Conservation (phyloP, 2,113 vertebrate genomes). For the Hippolais icterina region DNA sequence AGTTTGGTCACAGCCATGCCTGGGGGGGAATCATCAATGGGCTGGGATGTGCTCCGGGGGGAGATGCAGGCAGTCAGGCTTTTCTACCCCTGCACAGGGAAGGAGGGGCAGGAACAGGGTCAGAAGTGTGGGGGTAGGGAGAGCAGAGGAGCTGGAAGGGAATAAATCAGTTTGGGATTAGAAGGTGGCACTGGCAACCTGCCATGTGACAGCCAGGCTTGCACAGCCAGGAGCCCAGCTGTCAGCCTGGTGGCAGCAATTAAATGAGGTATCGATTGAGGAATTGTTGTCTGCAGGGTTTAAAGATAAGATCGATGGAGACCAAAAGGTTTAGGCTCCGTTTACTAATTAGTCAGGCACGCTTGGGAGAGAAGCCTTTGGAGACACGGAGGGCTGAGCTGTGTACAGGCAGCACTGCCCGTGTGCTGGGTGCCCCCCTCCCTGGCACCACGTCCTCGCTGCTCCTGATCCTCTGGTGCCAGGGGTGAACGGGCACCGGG, state of each 20-base stretch:
- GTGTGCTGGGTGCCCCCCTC: background rate
- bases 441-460: background rate
- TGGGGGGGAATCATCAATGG: fast-evolving
- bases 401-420: fast-evolving
- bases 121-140: too few species aligned
- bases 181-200: slow-evolving; percentile 39
- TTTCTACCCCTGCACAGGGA: background rate
- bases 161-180: slow-evolving; percentile 51
- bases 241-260: slow-evolving; percentile 69
- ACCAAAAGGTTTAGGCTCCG: slow-evolving; percentile 64
- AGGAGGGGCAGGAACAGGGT: background rate
- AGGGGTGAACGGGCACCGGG: background rate
- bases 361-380: slow-evolving; percentile 4
- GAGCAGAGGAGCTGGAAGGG: background rate
- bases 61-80: background rate
- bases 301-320: slow-evolving; percentile 67
- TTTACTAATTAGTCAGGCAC: slow-evolving; percentile 62
- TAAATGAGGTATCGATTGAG: slow-evolving; percentile 71
- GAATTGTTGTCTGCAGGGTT: slow-evolving; percentile 68
- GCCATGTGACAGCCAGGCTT: slow-evolving; percentile 45
- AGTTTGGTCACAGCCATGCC: background rate
- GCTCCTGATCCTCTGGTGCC: fast-evolving
- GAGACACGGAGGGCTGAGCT: background rate
- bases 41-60: background rate
- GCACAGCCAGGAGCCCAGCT: slow-evolving; percentile 48